These are phyloP conservation scores for Euleptes europaea DNA, from an alignment of 2,113 vertebrate species.

Conservation along the genomic window DNA sequence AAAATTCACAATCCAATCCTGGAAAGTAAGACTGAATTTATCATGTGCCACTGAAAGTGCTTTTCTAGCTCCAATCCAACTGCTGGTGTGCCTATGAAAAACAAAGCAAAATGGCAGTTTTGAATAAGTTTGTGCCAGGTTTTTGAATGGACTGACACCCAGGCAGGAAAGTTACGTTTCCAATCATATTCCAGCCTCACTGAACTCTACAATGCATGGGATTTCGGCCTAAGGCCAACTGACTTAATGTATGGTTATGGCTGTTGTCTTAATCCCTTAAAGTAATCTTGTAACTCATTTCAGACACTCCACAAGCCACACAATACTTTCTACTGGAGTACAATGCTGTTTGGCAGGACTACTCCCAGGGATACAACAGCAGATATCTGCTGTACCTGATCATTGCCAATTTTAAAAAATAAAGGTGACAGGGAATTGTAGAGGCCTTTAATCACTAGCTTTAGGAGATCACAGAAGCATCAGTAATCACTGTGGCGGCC, in stretches of 20 bases:
- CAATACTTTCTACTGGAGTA: not conserved
- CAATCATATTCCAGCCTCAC: no score
- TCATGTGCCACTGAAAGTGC: no score
- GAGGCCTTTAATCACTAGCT: not conserved
- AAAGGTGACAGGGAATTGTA: not conserved
- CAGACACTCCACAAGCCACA: not conserved
- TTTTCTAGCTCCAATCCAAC: no score
- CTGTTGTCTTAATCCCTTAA: not conserved
- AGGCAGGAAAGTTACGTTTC: no score
- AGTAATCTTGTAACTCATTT: not conserved
- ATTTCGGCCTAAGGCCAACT: not conserved
- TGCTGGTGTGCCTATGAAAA: no score
- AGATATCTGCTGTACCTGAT: not conserved
- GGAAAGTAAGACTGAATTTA: no score
- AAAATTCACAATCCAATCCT: not conserved
- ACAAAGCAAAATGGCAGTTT: no score
- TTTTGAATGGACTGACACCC: no score
- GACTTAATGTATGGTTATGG: not conserved
- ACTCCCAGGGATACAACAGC: not conserved
- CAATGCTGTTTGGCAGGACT: not conserved
- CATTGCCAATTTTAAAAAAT: not conserved
- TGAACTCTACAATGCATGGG: no score
- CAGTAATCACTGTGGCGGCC: not conserved
- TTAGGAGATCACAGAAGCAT: not conserved
- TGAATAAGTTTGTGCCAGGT: no score